Evolutionary conservation across 2,797 vertebrate genomes (phyloP), one percentile per base, ranked within the genome.

Genomic region (Thripadectes ignobilis): DNA sequence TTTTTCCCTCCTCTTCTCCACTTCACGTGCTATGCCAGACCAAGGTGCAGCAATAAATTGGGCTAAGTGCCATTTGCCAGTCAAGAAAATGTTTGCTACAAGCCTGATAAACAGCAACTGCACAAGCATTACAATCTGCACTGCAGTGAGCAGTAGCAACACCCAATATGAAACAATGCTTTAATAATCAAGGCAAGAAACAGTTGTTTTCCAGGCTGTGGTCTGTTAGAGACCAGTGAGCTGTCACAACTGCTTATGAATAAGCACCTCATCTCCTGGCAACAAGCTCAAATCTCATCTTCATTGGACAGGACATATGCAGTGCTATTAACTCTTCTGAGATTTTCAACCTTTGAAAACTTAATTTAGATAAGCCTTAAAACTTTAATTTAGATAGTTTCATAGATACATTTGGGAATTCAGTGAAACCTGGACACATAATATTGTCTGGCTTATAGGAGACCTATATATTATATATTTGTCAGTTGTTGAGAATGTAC

Each of bases 1-100:
- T 73, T 66, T 88, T 45, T 13, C 29, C 6, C 6, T 57, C 23
- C 22, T 82, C 48, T 57, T 59, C n/a, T 67, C 36, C 3, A 6
- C 30, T 69, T 75, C 0, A 1, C 26, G 24, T 29, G 18, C 39
- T 0, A 0, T 5, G 27, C 2, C 4, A 32, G 38, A 58, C 20
- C 21, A 48, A 72, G 30, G n/a, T 11, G 10, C 21, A 81, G 58
- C n/a, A 69, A 86, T 32, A 84, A 84, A 86, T 21, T 34, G 39
- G n/a, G 38, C 13, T 54, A 65, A 48, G 14, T 24, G 32, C 57
- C 67, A 73, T 58, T 39, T 73, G 48, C 27, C 72, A 80, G 27
- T 71, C 36, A 74, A 68, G n/a, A 82, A 76, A 76, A 87, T 6
- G 2, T 45, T 87, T 85, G 55, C 17, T 59, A 63, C 38, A 71